Conservation (phyloP, 2,113 vertebrate genomes). For the Etheostoma spectabile region DNA sequence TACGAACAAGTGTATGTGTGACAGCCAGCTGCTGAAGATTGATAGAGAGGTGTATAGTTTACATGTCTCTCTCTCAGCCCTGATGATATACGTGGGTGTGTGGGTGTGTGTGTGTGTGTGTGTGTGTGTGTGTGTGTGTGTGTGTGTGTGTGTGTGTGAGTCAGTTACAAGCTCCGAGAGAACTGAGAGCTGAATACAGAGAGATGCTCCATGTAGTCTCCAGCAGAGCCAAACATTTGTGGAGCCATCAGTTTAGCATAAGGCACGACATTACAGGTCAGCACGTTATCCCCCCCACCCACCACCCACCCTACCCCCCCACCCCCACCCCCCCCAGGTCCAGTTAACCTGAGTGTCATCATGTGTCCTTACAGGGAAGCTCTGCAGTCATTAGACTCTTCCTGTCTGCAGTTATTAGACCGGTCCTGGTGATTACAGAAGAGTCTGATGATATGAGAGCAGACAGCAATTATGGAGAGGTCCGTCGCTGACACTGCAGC, state of each 20-base stretch:
- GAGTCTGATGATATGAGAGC: conserved; percentile 42
- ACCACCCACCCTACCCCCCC: too few relatives aligned
- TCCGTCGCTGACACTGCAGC: conserved; percentile 35
- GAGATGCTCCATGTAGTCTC: too few relatives aligned
- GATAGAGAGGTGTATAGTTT: conserved; percentile 58
- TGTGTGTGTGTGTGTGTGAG: conserved; percentile 18
- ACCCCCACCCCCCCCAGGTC: too few relatives aligned
- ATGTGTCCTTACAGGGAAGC: not conserved
- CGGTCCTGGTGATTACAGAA: conserved; percentile 27
- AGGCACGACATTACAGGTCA: too few relatives aligned
- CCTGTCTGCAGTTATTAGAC: conserved; percentile 25
- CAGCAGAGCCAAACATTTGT: too few relatives aligned
- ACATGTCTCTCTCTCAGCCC: conserved; percentile 28
- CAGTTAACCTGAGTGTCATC: too few relatives aligned
- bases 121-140: conserved; percentile 10
- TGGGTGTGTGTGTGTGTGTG: conserved; percentile 13
- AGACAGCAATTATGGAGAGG: conserved; percentile 55
- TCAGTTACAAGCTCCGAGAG: too few relatives aligned
- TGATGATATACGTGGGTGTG: conserved; percentile 14
- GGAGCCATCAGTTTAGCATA: too few relatives aligned
- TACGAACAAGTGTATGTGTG: not conserved
- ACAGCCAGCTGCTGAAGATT: conserved; percentile 50
- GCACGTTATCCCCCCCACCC: too few relatives aligned
- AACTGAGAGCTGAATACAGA: too few relatives aligned
- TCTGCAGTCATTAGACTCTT: conserved; percentile 19